Percentiles rank a stretch among this genome's conserved stretches.
Conservation (phyloP, 2,113 vertebrate genomes). For the Brachyhypopomus occidentalis region DNA sequence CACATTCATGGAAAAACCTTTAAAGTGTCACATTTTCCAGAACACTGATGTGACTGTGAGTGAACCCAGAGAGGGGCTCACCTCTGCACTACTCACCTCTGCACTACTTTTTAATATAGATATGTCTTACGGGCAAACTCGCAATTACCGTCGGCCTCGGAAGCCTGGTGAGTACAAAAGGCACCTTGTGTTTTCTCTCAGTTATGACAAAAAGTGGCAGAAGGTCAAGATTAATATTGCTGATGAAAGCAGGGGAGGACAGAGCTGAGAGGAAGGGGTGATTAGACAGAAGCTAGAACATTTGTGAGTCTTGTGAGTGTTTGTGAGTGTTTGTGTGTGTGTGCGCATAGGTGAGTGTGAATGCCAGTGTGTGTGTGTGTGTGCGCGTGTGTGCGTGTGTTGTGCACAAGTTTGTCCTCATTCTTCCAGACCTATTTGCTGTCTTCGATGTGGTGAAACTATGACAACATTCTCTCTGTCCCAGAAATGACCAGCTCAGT, state of each 20-base stretch:
- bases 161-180: not conserved
- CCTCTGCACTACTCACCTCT: slow-evolving; percentile 10
- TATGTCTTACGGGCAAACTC: not conserved
- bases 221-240: not conserved
- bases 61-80: not conserved
- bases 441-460: too few species aligned
- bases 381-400: too few species aligned
- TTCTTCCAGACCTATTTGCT: too few species aligned
- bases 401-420: too few species aligned
- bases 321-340: too few species aligned
- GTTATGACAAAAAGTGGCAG: slow-evolving; percentile 8
- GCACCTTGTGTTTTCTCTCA: slow-evolving; percentile 16
- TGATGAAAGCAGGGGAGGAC: not conserved
- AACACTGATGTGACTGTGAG: too few species aligned
- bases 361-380: too few species aligned
- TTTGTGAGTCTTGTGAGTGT: too few species aligned
- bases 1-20: too few species aligned
- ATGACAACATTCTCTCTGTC: not conserved
- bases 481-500: not conserved
- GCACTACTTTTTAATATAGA: slow-evolving; percentile 17
- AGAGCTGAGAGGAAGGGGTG: not conserved
- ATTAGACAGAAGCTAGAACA: slow-evolving; percentile 11
- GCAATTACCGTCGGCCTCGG: not conserved
- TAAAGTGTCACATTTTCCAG: too few species aligned
- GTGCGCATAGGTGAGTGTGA: too few species aligned